These are phyloP conservation scores for Drosophila littoralis DNA, from an alignment of 1,140 invertebrate genomes.

Conservation along the genomic window DNA sequence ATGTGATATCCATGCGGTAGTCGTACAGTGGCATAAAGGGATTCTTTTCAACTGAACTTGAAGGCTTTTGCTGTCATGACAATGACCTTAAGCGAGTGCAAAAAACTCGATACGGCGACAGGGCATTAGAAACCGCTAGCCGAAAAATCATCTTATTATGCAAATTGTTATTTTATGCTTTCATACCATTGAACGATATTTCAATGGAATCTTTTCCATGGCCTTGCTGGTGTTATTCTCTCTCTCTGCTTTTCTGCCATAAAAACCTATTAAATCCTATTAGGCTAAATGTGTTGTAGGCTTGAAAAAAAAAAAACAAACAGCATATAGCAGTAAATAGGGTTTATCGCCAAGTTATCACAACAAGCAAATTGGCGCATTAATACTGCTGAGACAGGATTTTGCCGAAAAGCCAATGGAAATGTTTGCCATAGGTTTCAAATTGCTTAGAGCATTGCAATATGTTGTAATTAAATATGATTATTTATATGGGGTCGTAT, in stretches of 20 bases:
- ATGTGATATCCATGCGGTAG: not conserved
- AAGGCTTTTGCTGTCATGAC: constrained; percentile 56
- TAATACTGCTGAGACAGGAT: constrained; percentile 34
- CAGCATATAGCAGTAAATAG: constrained; percentile 35
- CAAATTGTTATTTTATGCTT: constrained; percentile 73
- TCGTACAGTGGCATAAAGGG: constrained; percentile 21
- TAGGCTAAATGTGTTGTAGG: constrained; percentile 52
- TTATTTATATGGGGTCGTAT: constrained; percentile 5
- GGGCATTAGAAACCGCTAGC: constrained; percentile 36
- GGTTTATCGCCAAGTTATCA: constrained; percentile 58
- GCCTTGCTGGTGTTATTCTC: no score
- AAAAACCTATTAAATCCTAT: constrained; percentile 70
- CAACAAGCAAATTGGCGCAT: constrained; percentile 66
- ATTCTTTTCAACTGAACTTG: constrained; percentile 51
- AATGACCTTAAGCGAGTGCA: constrained; percentile 28
- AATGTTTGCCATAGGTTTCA: not conserved
- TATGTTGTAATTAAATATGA: constrained; percentile 10
- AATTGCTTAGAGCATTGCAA: not conserved
- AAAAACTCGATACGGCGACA: constrained; percentile 27
- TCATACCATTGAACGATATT: constrained; percentile 50
- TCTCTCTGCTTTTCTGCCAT: not conserved
- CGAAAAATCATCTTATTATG: constrained; percentile 75
- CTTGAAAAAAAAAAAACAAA: constrained; percentile 17
- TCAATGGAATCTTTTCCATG: constrained; percentile 29
- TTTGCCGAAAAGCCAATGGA: not conserved